Conservation (phyloP, 2,888 invertebrate species). For the Scotopteryx bipunctaria region DNA sequence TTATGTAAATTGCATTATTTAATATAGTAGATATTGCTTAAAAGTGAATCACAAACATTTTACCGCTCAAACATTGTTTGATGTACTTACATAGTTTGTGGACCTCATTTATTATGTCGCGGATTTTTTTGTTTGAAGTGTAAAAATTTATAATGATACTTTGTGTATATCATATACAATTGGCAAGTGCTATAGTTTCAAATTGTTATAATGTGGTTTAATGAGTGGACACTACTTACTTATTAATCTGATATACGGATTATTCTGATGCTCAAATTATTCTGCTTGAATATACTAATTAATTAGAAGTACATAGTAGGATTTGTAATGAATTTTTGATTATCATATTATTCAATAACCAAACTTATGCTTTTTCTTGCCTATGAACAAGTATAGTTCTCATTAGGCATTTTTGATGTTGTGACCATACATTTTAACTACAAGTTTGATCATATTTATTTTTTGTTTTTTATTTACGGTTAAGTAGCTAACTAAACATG, state of each 20-base stretch:
- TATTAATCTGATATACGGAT: slow-evolving; percentile 41
- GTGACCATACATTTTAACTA: slow-evolving; percentile 14
- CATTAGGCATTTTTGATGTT: slow-evolving; percentile 17
- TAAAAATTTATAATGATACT: neutral
- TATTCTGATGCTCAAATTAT: slow-evolving; percentile 78
- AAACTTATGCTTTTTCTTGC: slow-evolving; percentile 60
- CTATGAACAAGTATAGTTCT: slow-evolving; percentile 47
- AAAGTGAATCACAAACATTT: no score
- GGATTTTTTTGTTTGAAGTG: neutral
- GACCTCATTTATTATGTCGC: no score
- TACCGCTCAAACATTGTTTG: no score
- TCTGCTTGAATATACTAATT: slow-evolving; percentile 61
- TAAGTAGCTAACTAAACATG: no score
- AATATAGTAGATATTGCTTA: no score
- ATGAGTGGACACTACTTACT: slow-evolving; percentile 57
- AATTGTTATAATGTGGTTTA: slow-evolving; percentile 68
- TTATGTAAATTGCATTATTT: neutral
- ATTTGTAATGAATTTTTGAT: slow-evolving; percentile 40
- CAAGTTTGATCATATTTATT: slow-evolving; percentile 15
- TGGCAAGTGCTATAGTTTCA: slow-evolving; percentile 52
- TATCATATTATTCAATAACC: slow-evolving; percentile 41
- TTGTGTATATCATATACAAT: neutral
- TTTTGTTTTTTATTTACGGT: no score
- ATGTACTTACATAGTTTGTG: neutral
- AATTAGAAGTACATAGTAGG: slow-evolving; percentile 56